phyloP scores from a whole-genome alignment of 2,113 vertebrate genomes.

The Stegastes partitus region DNA sequence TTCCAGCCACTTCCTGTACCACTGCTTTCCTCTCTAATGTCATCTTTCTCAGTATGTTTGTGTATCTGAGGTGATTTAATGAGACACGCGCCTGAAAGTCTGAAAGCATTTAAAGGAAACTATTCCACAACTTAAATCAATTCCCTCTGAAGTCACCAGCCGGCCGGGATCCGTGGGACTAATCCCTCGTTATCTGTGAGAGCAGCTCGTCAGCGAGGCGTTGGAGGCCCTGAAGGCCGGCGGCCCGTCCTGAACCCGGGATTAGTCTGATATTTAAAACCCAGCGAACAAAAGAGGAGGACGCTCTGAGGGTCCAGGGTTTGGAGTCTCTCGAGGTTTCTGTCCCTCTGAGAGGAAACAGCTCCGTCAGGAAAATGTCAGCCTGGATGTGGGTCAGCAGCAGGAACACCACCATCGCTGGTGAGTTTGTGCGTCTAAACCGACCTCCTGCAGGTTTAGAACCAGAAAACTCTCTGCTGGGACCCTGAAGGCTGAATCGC shows the following conservation, averaged over 20 bases:
- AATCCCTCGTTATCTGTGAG: constrained; percentile 75
- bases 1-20: no score
- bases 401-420: no score
- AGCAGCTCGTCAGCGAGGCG: no score
- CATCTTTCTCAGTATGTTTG: background rate
- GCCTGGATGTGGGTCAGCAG: constrained; percentile 56
- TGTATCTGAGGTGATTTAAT: background rate
- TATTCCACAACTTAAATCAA: background rate
- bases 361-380: constrained; percentile 40
- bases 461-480: background rate
- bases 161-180: constrained; percentile 46
- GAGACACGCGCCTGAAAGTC: background rate
- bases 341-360: constrained; percentile 21
- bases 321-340: background rate
- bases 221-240: no score
- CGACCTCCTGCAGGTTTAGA: constrained; percentile 8
- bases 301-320: constrained; percentile 11
- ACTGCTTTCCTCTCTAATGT: no score
- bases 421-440: constrained; percentile 26
- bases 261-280: constrained; percentile 60
- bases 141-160: constrained; percentile 27
- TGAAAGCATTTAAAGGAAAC: constrained; percentile 1
- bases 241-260: constrained; percentile 39
- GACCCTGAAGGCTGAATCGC: background rate
- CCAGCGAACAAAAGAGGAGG: constrained; percentile 8